phyloP scores from a whole-genome alignment of 2,888 invertebrate species.

The Neoaliturus tenellus region DNA sequence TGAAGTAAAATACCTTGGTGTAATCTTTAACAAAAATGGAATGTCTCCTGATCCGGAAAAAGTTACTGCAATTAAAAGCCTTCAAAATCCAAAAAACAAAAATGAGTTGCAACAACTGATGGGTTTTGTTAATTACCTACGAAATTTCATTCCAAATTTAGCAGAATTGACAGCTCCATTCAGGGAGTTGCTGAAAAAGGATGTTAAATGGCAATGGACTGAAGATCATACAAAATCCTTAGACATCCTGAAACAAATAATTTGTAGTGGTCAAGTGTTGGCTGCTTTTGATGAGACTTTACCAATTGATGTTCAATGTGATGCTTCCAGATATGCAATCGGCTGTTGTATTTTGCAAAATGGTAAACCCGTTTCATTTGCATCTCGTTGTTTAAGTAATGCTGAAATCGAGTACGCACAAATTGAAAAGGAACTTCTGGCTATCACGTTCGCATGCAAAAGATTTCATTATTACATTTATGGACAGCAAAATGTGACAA shows the following conservation, averaged over 20 bases:
- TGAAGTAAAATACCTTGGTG: conserved; percentile 6
- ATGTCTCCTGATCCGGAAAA: conserved; percentile 5
- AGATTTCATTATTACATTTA: conserved; percentile 69
- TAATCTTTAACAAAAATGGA: conserved; percentile 22
- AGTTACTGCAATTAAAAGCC: background rate
- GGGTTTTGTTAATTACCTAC: background rate
- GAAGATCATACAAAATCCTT: background rate
- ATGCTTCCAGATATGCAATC: conserved; percentile 42
- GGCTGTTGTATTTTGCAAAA: conserved; percentile 58
- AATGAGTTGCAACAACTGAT: background rate
- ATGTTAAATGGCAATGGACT: conserved; percentile 10
- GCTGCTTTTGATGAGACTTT: background rate
- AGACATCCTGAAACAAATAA: background rate
- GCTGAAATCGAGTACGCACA: conserved; percentile 66
- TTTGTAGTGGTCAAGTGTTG: conserved; percentile 4
- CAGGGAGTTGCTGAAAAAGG: conserved; percentile 3
- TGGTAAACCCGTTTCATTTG: conserved; percentile 55
- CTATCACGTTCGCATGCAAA: conserved; percentile 68
- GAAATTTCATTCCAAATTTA: conserved; percentile 15
- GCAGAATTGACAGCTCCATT: background rate
- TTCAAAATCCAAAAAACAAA: background rate
- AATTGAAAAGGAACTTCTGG: conserved; percentile 70
- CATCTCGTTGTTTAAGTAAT: conserved; percentile 52
- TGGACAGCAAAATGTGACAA: conserved; percentile 53
- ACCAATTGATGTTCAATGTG: conserved; percentile 3